These are phyloP conservation scores for Eilema caniola DNA, from an alignment of 2,888 invertebrate genomes.

Conservation along the genomic window DNA sequence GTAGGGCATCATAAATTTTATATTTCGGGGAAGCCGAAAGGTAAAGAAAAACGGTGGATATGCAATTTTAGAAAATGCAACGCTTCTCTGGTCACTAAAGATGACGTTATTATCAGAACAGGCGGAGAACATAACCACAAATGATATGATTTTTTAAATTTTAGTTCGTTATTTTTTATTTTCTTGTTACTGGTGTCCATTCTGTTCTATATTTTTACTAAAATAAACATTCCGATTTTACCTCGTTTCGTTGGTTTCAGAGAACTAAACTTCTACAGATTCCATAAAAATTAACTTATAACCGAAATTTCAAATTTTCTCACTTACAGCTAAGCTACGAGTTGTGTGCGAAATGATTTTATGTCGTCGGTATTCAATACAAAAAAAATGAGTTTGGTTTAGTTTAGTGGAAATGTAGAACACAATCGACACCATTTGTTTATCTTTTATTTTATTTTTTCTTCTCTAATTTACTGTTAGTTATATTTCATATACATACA, in stretches of 20 bases:
- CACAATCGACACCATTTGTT: neutral
- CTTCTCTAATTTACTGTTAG: neutral
- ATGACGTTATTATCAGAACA: slow-evolving; percentile 61
- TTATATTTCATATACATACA: neutral
- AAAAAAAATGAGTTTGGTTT: too few species aligned
- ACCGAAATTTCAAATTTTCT: too few species aligned
- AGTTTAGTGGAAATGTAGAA: too few species aligned
- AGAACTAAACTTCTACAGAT: too few species aligned
- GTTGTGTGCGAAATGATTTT: too few species aligned
- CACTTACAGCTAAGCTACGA: too few species aligned
- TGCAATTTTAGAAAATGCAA: slow-evolving; percentile 54
- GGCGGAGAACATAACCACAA: slow-evolving; percentile 60
- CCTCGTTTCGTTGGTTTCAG: too few species aligned
- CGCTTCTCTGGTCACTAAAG: slow-evolving; percentile 57
- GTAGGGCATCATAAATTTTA: slow-evolving; percentile 60
- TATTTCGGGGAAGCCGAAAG: slow-evolving; percentile 2
- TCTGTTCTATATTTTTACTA: too few species aligned
- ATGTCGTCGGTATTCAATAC: too few species aligned
- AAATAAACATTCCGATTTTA: neutral
- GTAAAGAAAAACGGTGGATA: slow-evolving; percentile 49
- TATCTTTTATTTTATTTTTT: neutral
- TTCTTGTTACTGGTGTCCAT: neutral
- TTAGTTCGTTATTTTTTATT: neutral
- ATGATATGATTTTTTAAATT: slow-evolving; percentile 14
- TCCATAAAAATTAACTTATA: too few species aligned